phyloP scores from a whole-genome alignment of 2,888 invertebrate species.

The Catocala nupta region DNA sequence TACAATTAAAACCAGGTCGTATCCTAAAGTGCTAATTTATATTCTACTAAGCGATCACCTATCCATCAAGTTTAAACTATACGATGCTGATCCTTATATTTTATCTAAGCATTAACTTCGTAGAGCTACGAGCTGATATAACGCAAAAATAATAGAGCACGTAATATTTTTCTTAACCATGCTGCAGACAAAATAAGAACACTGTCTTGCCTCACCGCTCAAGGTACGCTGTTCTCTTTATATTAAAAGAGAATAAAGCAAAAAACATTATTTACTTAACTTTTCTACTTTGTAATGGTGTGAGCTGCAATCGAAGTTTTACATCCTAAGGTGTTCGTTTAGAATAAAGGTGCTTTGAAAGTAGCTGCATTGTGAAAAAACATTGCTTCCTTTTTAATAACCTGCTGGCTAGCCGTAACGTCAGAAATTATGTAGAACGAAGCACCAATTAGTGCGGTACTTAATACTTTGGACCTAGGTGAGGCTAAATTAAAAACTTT shows the following conservation, averaged over 20 bases:
- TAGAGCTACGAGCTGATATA: no score
- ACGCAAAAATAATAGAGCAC: no score
- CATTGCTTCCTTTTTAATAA: conserved; percentile 10
- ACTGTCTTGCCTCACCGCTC: not conserved
- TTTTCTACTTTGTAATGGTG: conserved; percentile 19
- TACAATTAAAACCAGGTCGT: no score
- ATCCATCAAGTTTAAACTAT: no score
- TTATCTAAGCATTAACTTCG: no score
- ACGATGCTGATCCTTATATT: no score
- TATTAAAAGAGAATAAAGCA: conserved; percentile 7
- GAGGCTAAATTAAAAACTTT: not conserved
- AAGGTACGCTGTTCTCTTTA: not conserved
- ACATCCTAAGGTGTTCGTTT: conserved; percentile 11
- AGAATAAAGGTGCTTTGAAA: conserved; percentile 8
- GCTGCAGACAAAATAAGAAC: no score
- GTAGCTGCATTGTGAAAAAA: not conserved
- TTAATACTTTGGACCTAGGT: conserved; percentile 8
- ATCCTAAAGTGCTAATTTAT: no score
- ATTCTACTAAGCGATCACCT: no score
- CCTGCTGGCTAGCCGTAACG: not conserved
- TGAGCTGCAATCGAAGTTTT: conserved; percentile 18
- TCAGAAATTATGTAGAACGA: conserved; percentile 10
- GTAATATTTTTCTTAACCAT: no score
- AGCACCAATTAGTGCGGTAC: conserved; percentile 9
- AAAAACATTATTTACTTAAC: conserved; percentile 13